phyloP scores from a whole-genome alignment of 2,113 vertebrate species.

The Shinisaurus crocodilurus region DNA sequence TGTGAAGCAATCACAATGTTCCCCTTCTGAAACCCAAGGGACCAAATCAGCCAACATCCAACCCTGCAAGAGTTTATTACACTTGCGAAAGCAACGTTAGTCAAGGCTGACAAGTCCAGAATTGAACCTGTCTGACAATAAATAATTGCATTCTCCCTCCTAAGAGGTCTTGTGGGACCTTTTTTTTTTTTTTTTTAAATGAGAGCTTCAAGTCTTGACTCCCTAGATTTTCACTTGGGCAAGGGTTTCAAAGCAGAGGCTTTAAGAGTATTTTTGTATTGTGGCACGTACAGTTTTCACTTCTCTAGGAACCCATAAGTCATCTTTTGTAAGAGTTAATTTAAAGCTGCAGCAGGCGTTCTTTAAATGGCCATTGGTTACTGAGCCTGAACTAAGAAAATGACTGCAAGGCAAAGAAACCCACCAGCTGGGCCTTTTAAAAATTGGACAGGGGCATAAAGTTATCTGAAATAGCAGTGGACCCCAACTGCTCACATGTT shows the following conservation, averaged over 20 bases:
- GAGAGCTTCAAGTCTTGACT: fast-evolving
- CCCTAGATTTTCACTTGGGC: background rate
- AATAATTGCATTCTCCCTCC: background rate
- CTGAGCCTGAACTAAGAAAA: background rate
- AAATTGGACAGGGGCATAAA: background rate
- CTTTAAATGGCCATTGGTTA: background rate
- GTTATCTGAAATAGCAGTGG: background rate
- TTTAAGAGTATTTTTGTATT: background rate
- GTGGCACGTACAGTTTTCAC: background rate
- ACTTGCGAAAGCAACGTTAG: slow-evolving; percentile 9
- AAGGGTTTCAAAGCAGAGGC: background rate
- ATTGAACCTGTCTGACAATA: slow-evolving; percentile 23
- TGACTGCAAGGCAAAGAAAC: background rate
- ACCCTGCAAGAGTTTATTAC: slow-evolving; percentile 27
- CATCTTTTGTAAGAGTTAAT: background rate
- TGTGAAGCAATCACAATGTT: slow-evolving; percentile 19
- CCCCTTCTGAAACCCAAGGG: background rate
- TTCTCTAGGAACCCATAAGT: background rate
- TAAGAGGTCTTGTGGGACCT: background rate
- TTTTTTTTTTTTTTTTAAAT: background rate
- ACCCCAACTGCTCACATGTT: background rate
- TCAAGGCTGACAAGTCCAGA: slow-evolving; percentile 24
- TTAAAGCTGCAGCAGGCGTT: background rate
- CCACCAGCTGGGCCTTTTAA: background rate
- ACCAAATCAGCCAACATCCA: background rate